These are phyloP conservation scores for Puffinus mauretanicus DNA, from an alignment of 2,113 vertebrate genomes.

Conservation along the genomic window DNA sequence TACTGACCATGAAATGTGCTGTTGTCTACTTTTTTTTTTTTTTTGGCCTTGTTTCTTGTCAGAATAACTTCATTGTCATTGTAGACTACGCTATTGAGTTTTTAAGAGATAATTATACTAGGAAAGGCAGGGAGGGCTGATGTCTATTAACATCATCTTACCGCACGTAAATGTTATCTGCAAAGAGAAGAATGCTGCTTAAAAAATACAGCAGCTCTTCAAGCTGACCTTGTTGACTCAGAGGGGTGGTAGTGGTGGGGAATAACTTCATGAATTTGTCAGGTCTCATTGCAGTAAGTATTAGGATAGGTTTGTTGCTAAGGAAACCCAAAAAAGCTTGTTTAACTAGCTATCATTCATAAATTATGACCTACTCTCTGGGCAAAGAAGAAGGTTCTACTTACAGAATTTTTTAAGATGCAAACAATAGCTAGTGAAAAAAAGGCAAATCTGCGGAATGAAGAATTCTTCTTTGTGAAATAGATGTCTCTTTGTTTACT, in stretches of 20 bases:
- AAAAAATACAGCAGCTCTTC: neutral
- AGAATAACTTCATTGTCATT: neutral
- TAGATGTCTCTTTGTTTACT: neutral
- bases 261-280: neutral
- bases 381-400: neutral
- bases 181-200: neutral
- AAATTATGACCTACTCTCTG: neutral
- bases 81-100: neutral
- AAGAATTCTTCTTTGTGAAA: neutral
- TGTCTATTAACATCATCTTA: neutral
- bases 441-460: neutral
- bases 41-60: neutral
- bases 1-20: neutral
- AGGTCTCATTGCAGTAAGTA: neutral
- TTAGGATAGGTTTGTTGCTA: constrained; percentile 5
- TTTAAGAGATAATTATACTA: neutral
- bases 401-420: neutral
- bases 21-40: neutral
- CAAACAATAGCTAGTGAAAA: neutral
- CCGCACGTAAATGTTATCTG: neutral
- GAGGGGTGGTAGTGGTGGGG: neutral
- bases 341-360: neutral
- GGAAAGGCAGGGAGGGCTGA: neutral
- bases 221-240: neutral
- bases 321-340: neutral